Conservation (phyloP, 2,888 invertebrate genomes). For the Mantis religiosa region DNA sequence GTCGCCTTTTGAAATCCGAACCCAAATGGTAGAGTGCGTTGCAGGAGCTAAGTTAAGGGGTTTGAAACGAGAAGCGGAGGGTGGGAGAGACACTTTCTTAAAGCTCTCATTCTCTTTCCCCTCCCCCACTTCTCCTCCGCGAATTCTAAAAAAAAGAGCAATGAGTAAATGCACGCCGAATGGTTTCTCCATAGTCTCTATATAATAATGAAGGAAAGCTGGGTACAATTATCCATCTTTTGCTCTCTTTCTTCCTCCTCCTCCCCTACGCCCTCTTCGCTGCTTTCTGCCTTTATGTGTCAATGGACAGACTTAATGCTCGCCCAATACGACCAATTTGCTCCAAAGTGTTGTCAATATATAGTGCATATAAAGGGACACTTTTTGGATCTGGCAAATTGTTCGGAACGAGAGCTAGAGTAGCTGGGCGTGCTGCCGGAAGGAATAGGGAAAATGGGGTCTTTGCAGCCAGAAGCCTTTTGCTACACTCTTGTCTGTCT, state of each 20-base stretch:
- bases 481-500: constrained; percentile 11
- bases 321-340: constrained; percentile 32
- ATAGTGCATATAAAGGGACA: constrained; percentile 29
- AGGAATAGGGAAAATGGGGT: constrained; percentile 27
- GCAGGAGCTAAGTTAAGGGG: neutral
- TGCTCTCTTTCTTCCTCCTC: neutral
- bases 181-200: constrained; percentile 9
- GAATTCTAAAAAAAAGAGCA: constrained; percentile 1
- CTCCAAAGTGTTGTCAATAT: constrained; percentile 32
- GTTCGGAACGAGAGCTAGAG: constrained; percentile 22
- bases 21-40: neutral
- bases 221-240: constrained; percentile 24
- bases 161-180: neutral
- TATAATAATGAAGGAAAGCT: constrained; percentile 27
- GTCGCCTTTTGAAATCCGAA: neutral
- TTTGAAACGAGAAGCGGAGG: neutral
- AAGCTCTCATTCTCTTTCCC: neutral
- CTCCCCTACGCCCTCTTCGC: constrained; percentile 1
- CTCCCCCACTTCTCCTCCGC: neutral
- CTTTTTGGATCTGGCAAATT: constrained; percentile 28
- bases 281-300: constrained; percentile 26
- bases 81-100: neutral
- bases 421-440: constrained; percentile 25
- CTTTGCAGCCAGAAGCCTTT: constrained; percentile 20
- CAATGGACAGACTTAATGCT: constrained; percentile 31